These are phyloP conservation scores for Agrotis puta DNA, from an alignment of 2,888 invertebrate genomes.

Conservation along the genomic window DNA sequence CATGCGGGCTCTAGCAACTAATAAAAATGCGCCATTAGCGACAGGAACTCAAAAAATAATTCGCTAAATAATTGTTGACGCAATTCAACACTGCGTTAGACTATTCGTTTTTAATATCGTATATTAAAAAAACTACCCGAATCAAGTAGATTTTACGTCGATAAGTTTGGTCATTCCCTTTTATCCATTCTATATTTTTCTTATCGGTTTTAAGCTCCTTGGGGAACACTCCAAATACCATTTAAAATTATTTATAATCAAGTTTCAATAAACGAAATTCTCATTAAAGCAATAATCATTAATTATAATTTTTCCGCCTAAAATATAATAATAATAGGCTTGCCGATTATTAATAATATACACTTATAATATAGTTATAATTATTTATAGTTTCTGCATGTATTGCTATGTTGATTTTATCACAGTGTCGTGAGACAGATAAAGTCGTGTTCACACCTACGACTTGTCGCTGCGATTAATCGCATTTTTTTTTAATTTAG, in stretches of 20 bases:
- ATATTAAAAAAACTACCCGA: too few species aligned
- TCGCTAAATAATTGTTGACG: too few species aligned
- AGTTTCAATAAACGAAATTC: conserved; percentile 26
- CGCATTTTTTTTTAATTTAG: background rate
- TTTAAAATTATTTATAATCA: conserved; percentile 33
- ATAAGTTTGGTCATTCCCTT: background rate
- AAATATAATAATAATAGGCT: conserved; percentile 21
- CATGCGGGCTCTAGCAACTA: too few species aligned
- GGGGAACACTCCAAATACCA: too few species aligned
- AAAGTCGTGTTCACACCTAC: conserved; percentile 41
- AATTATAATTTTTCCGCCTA: conserved; percentile 15
- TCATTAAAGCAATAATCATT: conserved; percentile 42
- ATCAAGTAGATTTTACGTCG: too few species aligned
- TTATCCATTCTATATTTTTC: too few species aligned
- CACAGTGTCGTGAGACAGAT: conserved; percentile 64
- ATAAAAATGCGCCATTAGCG: background rate
- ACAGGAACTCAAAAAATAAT: too few species aligned
- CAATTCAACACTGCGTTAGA: too few species aligned
- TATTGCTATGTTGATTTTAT: conserved; percentile 60
- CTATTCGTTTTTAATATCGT: too few species aligned
- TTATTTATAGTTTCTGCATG: conserved; percentile 46
- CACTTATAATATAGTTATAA: conserved; percentile 46
- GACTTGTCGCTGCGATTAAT: conserved; percentile 24
- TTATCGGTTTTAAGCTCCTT: background rate
- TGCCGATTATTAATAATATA: conserved; percentile 28